Conservation (phyloP, 2,797 vertebrate genomes). For the Australoheros facetus region DNA sequence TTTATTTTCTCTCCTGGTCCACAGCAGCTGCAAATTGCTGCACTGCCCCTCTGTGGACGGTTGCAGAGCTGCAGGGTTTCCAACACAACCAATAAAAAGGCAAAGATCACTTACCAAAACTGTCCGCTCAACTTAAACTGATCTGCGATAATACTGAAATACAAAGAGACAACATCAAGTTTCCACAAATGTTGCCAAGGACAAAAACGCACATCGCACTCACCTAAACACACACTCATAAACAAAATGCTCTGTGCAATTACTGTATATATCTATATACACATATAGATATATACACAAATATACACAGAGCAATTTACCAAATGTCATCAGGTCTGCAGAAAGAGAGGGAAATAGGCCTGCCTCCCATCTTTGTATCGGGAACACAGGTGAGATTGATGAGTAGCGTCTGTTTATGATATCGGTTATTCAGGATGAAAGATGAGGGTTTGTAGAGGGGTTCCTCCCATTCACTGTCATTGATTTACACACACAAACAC, state of each 20-base stretch:
- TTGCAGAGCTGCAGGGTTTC: conserved; percentile 39
- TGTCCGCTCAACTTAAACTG: conserved; percentile 50
- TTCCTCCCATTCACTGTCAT: conserved; percentile 82
- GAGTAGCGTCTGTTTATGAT: conserved; percentile 79
- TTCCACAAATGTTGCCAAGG: conserved; percentile 32
- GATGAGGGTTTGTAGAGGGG: conserved; percentile 80
- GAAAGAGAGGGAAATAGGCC: conserved; percentile 78
- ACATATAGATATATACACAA: conserved; percentile 9
- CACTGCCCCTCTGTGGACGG: conserved; percentile 75
- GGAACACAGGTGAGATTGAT: conserved; percentile 81
- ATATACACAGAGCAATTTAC: conserved; percentile 65
- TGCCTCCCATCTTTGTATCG: conserved; percentile 72
- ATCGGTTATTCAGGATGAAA: conserved; percentile 84
- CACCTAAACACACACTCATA: conserved; percentile 8
- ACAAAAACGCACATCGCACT: conserved; percentile 32
- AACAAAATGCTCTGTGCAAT: conserved; percentile 1
- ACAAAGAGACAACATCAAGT: conserved; percentile 42
- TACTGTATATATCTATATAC: background rate
- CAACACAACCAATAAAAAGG: background rate
- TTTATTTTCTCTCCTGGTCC: conserved; percentile 55
- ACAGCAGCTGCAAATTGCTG: conserved; percentile 61
- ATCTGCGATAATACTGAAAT: conserved; percentile 40
- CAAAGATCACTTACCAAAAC: conserved; percentile 37
- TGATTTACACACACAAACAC: conserved; percentile 75
- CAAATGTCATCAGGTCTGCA: conserved; percentile 78